These are phyloP conservation scores for Fissipunctia ypsillon DNA, from an alignment of 2,888 invertebrate species.

Conservation along the genomic window DNA sequence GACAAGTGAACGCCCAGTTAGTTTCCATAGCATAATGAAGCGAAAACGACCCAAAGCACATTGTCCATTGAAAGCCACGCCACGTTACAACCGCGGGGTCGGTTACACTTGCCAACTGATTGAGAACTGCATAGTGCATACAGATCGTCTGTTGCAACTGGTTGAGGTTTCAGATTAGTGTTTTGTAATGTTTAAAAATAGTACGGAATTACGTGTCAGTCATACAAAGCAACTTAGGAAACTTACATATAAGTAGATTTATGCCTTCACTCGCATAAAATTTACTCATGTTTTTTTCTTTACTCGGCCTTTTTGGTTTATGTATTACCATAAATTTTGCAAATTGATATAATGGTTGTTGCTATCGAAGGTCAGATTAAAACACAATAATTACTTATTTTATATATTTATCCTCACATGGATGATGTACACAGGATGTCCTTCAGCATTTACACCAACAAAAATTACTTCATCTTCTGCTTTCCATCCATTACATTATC, in stretches of 20 bases:
- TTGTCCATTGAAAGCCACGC: slow-evolving; percentile 53
- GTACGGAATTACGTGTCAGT: neutral
- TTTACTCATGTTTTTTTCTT: no score
- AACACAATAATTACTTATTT: neutral
- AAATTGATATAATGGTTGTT: neutral
- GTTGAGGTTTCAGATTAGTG: neutral
- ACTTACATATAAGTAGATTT: neutral
- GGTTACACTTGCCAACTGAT: slow-evolving; percentile 49
- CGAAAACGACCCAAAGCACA: slow-evolving; percentile 53
- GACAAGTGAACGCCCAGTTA: slow-evolving; percentile 57
- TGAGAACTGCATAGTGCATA: slow-evolving; percentile 28
- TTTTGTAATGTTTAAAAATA: slow-evolving; percentile 30
- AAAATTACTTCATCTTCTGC: neutral
- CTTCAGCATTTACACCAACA: neutral
- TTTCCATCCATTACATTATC: neutral
- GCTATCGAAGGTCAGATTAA: no score
- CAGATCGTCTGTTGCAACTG: slow-evolving; percentile 19
- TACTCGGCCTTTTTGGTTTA: no score
- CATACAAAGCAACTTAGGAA: neutral
- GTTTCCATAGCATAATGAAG: slow-evolving; percentile 58
- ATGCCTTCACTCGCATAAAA: neutral
- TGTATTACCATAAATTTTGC: neutral
- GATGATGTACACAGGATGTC: no score
- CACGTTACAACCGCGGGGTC: slow-evolving; percentile 46
- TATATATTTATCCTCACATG: neutral